phyloP scores from a whole-genome alignment of 2,888 invertebrate genomes.

The Laspeyria flexula region DNA sequence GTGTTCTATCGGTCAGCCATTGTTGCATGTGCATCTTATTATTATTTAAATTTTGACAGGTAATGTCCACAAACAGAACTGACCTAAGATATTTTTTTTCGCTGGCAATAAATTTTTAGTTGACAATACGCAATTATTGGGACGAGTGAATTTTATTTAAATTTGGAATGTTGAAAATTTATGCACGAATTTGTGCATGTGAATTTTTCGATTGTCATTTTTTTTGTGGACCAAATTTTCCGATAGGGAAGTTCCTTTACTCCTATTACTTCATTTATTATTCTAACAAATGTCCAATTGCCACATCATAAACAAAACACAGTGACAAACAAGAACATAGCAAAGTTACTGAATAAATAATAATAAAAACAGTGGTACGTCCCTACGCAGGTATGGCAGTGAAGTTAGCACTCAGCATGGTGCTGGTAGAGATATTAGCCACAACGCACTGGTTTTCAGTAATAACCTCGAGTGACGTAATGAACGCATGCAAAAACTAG shows the following conservation, averaged over 20 bases:
- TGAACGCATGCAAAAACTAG: too few relatives aligned
- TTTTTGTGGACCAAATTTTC: background rate
- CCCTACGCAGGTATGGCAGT: too few relatives aligned
- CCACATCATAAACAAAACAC: too few relatives aligned
- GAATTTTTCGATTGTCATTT: background rate
- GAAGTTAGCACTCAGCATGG: too few relatives aligned
- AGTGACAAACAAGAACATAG: too few relatives aligned
- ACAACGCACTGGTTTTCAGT: too few relatives aligned
- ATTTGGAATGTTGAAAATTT: slow-evolving; percentile 11
- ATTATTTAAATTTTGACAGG: slow-evolving; percentile 79
- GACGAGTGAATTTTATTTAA: slow-evolving; percentile 25
- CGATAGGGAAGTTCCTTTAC: background rate
- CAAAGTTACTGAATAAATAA: too few relatives aligned
- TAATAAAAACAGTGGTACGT: too few relatives aligned
- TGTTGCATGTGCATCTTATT: slow-evolving; percentile 69
- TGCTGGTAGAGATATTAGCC: too few relatives aligned
- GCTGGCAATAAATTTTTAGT: slow-evolving; percentile 36
- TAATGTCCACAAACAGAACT: slow-evolving; percentile 72
- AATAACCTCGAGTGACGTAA: too few relatives aligned
- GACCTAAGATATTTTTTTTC: slow-evolving; percentile 65
- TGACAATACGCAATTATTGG: slow-evolving; percentile 43
- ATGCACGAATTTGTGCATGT: background rate
- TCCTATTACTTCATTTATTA: too few relatives aligned
- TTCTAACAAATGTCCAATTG: too few relatives aligned
- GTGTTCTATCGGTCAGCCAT: slow-evolving; percentile 61